Evolutionary conservation across 1,140 invertebrate species (phyloP).

Genomic region (Diuraphis noxia): DNA sequence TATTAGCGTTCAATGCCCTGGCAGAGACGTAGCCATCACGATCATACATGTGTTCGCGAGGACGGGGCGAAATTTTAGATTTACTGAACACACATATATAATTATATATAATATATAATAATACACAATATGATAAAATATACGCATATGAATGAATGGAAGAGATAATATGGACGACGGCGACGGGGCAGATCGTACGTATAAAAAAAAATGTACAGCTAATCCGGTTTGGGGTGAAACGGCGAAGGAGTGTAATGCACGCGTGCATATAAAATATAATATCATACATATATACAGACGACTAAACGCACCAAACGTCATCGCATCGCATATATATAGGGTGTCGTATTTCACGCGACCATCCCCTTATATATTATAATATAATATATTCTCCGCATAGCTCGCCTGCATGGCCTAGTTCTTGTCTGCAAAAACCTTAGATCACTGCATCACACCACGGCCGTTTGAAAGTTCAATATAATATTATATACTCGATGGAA

Average conservation of each 20-base stretch:
- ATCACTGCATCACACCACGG: not conserved
- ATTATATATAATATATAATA: not conserved
- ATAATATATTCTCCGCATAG: not conserved
- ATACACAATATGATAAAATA: not conserved
- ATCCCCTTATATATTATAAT: not conserved
- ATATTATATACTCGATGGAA: not conserved
- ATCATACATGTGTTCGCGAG: not conserved
- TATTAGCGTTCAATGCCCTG: not conserved
- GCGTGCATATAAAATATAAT: not conserved
- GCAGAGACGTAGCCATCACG: too few species aligned
- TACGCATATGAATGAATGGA: not conserved
- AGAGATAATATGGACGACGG: not conserved
- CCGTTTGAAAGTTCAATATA: not conserved
- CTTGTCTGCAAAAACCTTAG: not conserved
- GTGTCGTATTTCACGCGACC: not conserved
- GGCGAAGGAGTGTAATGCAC: not conserved
- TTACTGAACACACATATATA: not conserved
- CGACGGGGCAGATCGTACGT: not conserved
- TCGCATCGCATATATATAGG: not conserved
- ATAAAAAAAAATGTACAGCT: not conserved
- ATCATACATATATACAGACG: not conserved
- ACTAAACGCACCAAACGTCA: not conserved
- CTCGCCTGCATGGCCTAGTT: not conserved
- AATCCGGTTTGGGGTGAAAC: conserved; percentile 47
- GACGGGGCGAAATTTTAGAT: not conserved